phyloP scores from a whole-genome alignment of 2,113 vertebrate genomes.

The Macquaria ambigua region DNA sequence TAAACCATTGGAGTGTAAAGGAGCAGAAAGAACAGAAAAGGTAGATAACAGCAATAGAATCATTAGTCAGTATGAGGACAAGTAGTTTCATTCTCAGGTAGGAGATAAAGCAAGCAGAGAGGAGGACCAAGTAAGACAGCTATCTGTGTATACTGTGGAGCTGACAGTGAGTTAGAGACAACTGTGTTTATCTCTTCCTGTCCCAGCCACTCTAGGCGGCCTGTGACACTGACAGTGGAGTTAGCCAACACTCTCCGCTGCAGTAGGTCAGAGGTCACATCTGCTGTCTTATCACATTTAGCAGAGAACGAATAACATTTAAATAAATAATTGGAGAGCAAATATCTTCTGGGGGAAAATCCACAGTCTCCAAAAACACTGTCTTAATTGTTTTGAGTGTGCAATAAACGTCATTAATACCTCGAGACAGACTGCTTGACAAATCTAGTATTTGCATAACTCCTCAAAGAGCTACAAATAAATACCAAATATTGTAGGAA shows the following conservation, averaged over 20 bases:
- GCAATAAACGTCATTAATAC: slow-evolving; percentile 6
- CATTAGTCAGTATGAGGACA: background rate
- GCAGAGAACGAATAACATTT: slow-evolving; percentile 9
- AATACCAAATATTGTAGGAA: background rate
- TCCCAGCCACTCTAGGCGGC: slow-evolving; percentile 13
- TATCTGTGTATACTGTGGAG: slow-evolving; percentile 3
- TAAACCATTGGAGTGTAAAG: background rate
- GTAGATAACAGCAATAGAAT: background rate
- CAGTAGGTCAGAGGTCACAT: slow-evolving; percentile 32
- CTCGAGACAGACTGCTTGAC: background rate
- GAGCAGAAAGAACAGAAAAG: too few relatives aligned
- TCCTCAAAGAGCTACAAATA: slow-evolving; percentile 20
- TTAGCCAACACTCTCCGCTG: slow-evolving; percentile 13
- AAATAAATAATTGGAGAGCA: slow-evolving; percentile 6
- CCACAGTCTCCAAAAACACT: background rate
- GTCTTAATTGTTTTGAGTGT: background rate
- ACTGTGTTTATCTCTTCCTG: slow-evolving; percentile 22
- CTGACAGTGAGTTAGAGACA: slow-evolving; percentile 12
- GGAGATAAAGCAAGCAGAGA: slow-evolving; percentile 33
- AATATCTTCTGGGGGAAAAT: background rate
- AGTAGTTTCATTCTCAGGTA: slow-evolving; percentile 16
- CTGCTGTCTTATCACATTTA: slow-evolving; percentile 36
- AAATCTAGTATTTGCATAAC: background rate
- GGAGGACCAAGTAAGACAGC: slow-evolving; percentile 17
- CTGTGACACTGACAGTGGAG: slow-evolving; percentile 23